These are phyloP conservation scores for Boleophthalmus pectinirostris DNA, from an alignment of 2,113 vertebrate species.

Conservation along the genomic window DNA sequence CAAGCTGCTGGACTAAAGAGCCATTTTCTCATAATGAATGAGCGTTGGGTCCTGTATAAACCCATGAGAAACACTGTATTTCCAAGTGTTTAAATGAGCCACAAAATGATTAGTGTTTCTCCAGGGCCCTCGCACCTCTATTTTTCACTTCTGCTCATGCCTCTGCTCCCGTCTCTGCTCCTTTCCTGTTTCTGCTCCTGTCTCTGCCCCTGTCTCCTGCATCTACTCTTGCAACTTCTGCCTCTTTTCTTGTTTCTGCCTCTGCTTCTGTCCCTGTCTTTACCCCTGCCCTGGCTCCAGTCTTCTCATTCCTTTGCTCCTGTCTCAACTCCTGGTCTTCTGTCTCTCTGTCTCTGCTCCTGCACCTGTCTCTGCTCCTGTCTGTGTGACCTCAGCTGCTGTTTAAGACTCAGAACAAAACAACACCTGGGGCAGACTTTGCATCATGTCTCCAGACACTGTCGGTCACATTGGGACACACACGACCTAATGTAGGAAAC, in stretches of 20 bases:
- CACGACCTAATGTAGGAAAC: constrained; percentile 38
- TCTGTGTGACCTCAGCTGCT: constrained; percentile 74
- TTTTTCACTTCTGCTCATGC: constrained; percentile 29
- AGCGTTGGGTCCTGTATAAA: neutral
- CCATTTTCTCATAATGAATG: constrained; percentile 12
- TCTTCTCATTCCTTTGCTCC: too few relatives aligned
- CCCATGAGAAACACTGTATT: neutral
- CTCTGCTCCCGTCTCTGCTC: constrained; percentile 60
- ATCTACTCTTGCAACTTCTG: too few relatives aligned
- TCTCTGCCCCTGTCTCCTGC: too few relatives aligned
- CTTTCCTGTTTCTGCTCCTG: constrained; percentile 3
- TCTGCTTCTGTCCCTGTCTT: too few relatives aligned
- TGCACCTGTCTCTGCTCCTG: constrained; percentile 60
- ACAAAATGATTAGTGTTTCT: constrained; percentile 20
- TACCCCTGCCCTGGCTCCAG: too few relatives aligned
- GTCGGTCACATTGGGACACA: constrained; percentile 13
- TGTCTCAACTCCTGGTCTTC: constrained; percentile 8
- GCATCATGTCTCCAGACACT: constrained; percentile 59
- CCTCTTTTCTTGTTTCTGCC: too few relatives aligned
- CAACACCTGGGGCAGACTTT: constrained; percentile 60
- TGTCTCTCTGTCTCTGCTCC: neutral
- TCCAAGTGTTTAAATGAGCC: constrained; percentile 9
- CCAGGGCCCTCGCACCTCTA: constrained; percentile 8
- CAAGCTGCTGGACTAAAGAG: neutral
- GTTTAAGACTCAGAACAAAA: constrained; percentile 67